These are phyloP conservation scores for Anarrhichthys ocellatus DNA, from an alignment of 2,113 vertebrate species.

Conservation along the genomic window DNA sequence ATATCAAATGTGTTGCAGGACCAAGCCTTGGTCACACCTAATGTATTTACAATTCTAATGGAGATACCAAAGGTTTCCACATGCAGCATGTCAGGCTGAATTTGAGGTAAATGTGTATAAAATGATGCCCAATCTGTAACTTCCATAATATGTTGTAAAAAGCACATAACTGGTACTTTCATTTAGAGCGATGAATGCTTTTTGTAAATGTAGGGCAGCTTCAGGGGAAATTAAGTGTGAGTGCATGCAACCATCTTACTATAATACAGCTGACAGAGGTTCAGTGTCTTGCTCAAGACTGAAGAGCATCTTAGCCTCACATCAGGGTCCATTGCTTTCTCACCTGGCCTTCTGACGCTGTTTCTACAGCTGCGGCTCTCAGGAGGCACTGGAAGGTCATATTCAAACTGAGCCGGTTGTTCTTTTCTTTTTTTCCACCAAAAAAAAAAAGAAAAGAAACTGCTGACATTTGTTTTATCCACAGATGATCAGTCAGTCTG, in stretches of 20 bases:
- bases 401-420: conserved; percentile 16
- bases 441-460: conserved; percentile 42
- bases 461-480: conserved; percentile 60
- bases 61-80: neutral
- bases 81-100: neutral
- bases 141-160: neutral
- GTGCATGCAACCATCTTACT: neutral
- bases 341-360: conserved; percentile 21
- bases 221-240: neutral
- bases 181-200: neutral
- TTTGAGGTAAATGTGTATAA: neutral
- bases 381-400: conserved; percentile 40
- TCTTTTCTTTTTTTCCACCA: conserved; percentile 7
- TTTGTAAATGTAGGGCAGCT: neutral
- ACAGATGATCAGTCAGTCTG: conserved; percentile 73
- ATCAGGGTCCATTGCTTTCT: neutral
- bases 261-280: neutral
- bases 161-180: neutral
- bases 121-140: neutral
- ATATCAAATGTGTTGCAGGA: neutral
- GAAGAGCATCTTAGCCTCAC: conserved; percentile 8
- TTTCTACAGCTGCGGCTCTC: conserved; percentile 29
- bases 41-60: neutral
- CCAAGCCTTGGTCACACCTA: neutral
- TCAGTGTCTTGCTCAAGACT: neutral